These are phyloP conservation scores for Numenius arquata DNA, from an alignment of 2,113 vertebrate genomes.

Conservation along the genomic window DNA sequence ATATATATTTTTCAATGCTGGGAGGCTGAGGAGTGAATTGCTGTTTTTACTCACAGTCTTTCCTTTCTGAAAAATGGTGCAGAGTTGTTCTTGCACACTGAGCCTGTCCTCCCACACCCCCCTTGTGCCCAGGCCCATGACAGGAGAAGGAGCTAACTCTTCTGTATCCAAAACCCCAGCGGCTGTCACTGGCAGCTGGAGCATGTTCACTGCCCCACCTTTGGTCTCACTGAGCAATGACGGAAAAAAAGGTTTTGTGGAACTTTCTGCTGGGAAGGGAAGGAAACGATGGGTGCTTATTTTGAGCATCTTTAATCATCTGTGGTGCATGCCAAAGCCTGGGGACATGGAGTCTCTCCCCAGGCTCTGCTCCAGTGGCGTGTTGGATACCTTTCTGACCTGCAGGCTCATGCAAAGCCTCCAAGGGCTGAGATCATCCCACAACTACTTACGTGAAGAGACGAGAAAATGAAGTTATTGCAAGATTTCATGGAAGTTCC, in stretches of 20 bases:
- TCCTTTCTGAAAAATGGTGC: background rate
- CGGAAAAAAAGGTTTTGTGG: background rate
- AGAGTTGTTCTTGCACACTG: background rate
- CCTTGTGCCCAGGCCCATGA: background rate
- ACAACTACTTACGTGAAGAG: fast-evolving
- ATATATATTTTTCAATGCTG: background rate
- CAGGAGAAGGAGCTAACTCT: background rate
- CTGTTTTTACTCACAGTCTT: background rate
- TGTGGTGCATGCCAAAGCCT: fast-evolving
- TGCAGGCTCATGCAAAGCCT: fast-evolving
- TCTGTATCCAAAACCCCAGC: background rate
- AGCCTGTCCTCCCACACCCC: background rate
- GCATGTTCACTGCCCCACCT: background rate
- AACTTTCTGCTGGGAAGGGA: background rate
- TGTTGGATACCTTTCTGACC: background rate
- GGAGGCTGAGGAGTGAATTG: background rate
- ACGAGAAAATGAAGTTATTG: background rate
- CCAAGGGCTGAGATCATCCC: fast-evolving
- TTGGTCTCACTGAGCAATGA: background rate
- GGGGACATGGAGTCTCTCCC: fast-evolving
- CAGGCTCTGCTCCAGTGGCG: fast-evolving
- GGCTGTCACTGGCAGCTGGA: background rate
- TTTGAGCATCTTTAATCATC: background rate
- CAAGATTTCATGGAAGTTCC: background rate
- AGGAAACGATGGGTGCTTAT: fast-evolving